phyloP scores from a whole-genome alignment of 2,113 vertebrate genomes.

The human region GRCh38 chr1:33392501-33393000 shows the following conservation, averaged over 20 bases:
- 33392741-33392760: slow-evolving; percentile 83
- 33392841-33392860: slow-evolving; percentile 84
- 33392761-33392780: slow-evolving; percentile 77
- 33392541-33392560: slow-evolving; percentile 63
- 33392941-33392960: slow-evolving; percentile 76
- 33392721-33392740: slow-evolving; percentile 79
- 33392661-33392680: slow-evolving; percentile 70
- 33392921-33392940: slow-evolving; percentile 79
- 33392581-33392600: slow-evolving; percentile 50
- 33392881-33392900: slow-evolving; percentile 85
- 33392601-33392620: slow-evolving; percentile 31
- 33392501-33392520: slow-evolving; percentile 32
- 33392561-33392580: slow-evolving; percentile 50
- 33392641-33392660: slow-evolving; percentile 57
- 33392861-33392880: slow-evolving; percentile 77
- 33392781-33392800: slow-evolving; percentile 73
- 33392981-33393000: slow-evolving; percentile 54
- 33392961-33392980: slow-evolving; percentile 74
- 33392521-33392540: slow-evolving; percentile 64
- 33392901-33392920: slow-evolving; percentile 82
- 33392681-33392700: slow-evolving; percentile 73
- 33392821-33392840: slow-evolving; percentile 85
- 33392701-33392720: slow-evolving; percentile 66
- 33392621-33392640: slow-evolving; percentile 40
- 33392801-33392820: slow-evolving; percentile 71